Evolutionary conservation across 2,888 invertebrate genomes (phyloP).

Genomic region (Lasius fuliginosus): DNA sequence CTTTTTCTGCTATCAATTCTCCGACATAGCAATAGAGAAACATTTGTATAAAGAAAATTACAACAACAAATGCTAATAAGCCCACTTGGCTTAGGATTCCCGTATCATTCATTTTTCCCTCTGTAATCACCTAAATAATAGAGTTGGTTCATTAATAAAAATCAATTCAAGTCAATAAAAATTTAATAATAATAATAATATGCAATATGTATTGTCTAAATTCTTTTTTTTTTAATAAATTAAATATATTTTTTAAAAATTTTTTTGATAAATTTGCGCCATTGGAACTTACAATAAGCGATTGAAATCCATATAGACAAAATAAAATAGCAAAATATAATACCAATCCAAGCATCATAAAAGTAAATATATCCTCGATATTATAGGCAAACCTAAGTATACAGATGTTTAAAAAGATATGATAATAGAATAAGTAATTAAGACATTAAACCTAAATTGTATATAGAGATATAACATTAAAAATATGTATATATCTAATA

Average conservation of each 20-base stretch:
- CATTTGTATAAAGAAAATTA: background rate
- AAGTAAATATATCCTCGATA: constrained; percentile 38
- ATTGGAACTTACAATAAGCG: constrained; percentile 43
- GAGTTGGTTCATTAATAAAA: background rate
- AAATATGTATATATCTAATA: background rate
- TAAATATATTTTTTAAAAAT: background rate
- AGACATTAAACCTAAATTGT: background rate
- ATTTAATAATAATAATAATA: background rate
- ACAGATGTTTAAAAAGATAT: background rate
- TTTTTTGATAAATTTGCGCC: background rate
- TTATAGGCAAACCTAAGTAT: background rate
- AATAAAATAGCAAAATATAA: constrained; percentile 27
- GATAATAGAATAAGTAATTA: background rate
- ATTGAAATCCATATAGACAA: constrained; percentile 35
- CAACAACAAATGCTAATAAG: background rate
- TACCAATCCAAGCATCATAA: constrained; percentile 35
- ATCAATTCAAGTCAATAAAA: background rate
- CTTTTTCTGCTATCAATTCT: background rate
- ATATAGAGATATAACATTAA: background rate
- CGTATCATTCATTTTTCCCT: background rate
- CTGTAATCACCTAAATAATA: background rate
- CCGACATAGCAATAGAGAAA: constrained; percentile 11
- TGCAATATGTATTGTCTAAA: background rate
- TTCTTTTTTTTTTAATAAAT: background rate
- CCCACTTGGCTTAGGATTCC: background rate